These are phyloP conservation scores for Macrotus californicus DNA, from an alignment of 2,113 vertebrate species.

Conservation along the genomic window DNA sequence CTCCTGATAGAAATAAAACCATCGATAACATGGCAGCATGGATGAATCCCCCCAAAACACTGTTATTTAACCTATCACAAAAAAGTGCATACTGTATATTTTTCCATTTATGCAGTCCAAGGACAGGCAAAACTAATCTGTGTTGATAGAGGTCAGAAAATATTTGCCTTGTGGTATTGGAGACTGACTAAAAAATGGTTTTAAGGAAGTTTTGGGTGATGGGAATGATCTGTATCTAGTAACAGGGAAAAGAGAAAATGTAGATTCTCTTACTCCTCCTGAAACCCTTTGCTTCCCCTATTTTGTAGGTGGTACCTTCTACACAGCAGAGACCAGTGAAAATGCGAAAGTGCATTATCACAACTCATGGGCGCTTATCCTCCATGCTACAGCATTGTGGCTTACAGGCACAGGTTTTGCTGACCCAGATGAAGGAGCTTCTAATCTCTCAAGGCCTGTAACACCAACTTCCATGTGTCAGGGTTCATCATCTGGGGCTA, in stretches of 20 bases:
- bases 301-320: slow-evolving; percentile 89
- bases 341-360: slow-evolving; percentile 88
- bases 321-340: slow-evolving; percentile 88
- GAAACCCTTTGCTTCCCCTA: slow-evolving; percentile 33
- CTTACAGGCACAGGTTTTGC: slow-evolving; percentile 90
- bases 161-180: background rate
- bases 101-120: background rate
- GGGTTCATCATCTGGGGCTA: slow-evolving; percentile 78
- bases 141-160: slow-evolving; percentile 25
- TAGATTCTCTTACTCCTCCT: background rate
- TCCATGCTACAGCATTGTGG: slow-evolving; percentile 92
- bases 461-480: slow-evolving; percentile 95
- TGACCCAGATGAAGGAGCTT: slow-evolving; percentile 86
- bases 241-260: slow-evolving; percentile 6
- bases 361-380: slow-evolving; percentile 89
- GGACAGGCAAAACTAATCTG: background rate
- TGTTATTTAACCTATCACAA: background rate
- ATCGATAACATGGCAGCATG: background rate
- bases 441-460: slow-evolving; percentile 90
- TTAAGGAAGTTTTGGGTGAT: background rate
- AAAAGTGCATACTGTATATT: background rate
- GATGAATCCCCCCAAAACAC: background rate
- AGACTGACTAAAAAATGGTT: background rate
- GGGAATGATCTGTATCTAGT: background rate
- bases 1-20: background rate